Percentiles rank a stretch among this genome's conserved stretches.
Evolutionary conservation across 2,797 vertebrate genomes (phyloP).

Genomic region (Sebastes wilsoni): DNA sequence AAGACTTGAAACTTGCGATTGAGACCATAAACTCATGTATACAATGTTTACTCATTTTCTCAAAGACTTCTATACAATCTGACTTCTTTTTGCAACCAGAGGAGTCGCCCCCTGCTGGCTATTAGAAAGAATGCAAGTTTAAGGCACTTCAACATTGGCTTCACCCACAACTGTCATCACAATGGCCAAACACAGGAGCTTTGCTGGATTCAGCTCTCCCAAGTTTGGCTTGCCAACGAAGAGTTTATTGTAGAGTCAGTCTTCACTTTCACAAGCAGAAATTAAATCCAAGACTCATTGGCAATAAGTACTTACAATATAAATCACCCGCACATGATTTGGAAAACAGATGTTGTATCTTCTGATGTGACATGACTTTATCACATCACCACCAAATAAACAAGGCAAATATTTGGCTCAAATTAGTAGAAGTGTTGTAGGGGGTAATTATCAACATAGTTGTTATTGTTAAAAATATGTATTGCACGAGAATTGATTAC

Average conservation of each 20-base stretch:
- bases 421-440: neutral
- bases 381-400: neutral
- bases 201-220: neutral
- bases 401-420: neutral
- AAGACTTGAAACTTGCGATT: no score
- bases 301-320: neutral
- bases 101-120: no score
- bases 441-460: neutral
- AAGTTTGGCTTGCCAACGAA: neutral
- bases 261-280: constrained; percentile 16
- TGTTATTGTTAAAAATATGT: neutral
- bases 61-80: neutral
- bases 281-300: constrained; percentile 18
- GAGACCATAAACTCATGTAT: no score
- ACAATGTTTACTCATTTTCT: no score
- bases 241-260: neutral
- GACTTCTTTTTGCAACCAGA: neutral
- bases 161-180: constrained; percentile 20
- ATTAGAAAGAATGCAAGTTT: no score
- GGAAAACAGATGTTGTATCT: constrained; percentile 7
- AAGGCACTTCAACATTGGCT: no score
- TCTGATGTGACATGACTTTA: neutral
- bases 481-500: neutral
- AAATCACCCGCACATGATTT: constrained; percentile 27
- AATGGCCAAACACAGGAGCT: neutral